Evolutionary conservation across 2,113 vertebrate species (phyloP), one percentile per base, ranked within the genome.

Genomic region (Thalassoma bifasciatum): DNA sequence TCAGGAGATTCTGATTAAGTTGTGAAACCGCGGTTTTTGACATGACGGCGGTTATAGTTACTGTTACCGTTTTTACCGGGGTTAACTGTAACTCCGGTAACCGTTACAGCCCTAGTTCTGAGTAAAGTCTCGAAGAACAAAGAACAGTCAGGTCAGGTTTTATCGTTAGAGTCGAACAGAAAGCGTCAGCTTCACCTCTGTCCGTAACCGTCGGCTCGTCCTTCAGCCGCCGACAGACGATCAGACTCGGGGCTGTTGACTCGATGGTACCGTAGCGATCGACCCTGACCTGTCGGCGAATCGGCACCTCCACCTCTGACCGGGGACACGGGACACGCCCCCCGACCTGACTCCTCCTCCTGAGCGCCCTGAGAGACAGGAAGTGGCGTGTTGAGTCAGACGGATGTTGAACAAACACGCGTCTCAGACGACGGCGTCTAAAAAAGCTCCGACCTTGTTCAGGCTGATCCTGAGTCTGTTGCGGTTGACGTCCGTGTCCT

Each of bases 391-490:
- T 30, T 3, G 6, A 30, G 30, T 6, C 30, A 3, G 30, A 30
- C 30, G 6, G 30, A 30, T 30, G 30, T 6, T 6, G 30, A 30
- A 30, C 3, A 30, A 30, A n/a, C n/a, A n/a, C n/a, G n/a, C n/a
- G n/a, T n/a, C n/a, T n/a, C 30, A 30, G 6, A 30, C 3, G 30
- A 30, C 30, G 30, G 3, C 30, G 3, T 30, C 3, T 4, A 4
- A 17, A 14, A 46, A 6, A 17, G 44, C 1, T 14, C 62, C 3
- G 0, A 98, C 98, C 96, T 99, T 99, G 94, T 95, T 96, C 58
- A 99, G 95, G 94, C 96, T 99, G 92, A 99, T 99, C 91, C 98
- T 95, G 91, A 99, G 96, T 93, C 98, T 96, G 95, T 99, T 99
- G 79, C 98, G 95, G 92, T 99, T 99, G 86, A 99, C 96, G 84